Conservation (phyloP, 2,113 vertebrate species). For the Telmatochromis brichardi region DNA sequence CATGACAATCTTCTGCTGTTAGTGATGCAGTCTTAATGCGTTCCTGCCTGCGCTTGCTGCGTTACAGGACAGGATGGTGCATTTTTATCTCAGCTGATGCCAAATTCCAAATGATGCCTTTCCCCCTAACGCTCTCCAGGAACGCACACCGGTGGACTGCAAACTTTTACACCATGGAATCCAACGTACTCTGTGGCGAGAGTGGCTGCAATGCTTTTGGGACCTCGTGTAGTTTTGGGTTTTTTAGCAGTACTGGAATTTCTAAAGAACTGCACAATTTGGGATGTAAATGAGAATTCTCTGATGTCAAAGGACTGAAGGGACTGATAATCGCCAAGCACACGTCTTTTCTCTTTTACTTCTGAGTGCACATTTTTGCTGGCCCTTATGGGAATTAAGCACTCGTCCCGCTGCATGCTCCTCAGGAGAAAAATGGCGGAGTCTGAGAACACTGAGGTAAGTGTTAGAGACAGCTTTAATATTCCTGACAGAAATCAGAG, state of each 20-base stretch:
- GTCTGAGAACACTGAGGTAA: conserved; percentile 89
- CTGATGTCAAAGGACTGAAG: neutral
- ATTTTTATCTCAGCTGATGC: neutral
- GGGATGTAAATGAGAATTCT: neutral
- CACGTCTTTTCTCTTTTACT: neutral
- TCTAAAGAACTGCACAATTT: neutral
- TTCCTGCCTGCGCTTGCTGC: neutral
- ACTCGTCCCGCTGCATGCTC: conserved; percentile 97
- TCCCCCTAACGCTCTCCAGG: neutral
- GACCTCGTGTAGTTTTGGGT: conserved; percentile 28
- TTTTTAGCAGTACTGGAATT: neutral
- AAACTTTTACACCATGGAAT: conserved; percentile 70
- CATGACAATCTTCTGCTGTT: conserved; percentile 6
- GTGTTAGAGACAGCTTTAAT: conserved; percentile 43
- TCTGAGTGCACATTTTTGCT: neutral
- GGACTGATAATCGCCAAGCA: neutral
- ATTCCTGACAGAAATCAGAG: neutral
- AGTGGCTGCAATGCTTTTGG: conserved; percentile 10
- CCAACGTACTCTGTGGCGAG: neutral
- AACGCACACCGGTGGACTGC: conserved; percentile 31
- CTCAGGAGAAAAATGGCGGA: conserved; percentile 98
- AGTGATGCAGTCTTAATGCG: neutral
- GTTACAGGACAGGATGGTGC: neutral
- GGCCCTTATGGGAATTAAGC: conserved; percentile 96
- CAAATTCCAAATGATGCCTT: conserved; percentile 19